Evolutionary conservation across 2,888 invertebrate genomes (phyloP), one percentile per base, ranked within the genome.

Genomic region (Drosophila acutilabella): DNA sequence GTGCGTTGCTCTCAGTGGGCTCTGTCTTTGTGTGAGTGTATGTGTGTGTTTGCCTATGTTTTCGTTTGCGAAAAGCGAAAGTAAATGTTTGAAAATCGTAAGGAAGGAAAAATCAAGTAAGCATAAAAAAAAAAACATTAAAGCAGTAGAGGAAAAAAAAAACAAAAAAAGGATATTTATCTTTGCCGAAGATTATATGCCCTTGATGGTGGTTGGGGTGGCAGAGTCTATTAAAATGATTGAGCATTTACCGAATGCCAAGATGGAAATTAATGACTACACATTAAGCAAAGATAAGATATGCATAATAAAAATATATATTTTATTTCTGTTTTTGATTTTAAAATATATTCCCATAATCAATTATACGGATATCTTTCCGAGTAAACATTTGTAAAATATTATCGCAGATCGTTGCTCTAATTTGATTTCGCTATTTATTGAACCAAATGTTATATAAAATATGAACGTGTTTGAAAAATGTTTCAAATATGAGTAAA

Each of bases 21-120:
- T 30, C 30, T 30, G 30, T 30, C 30, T 69, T 38, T 74, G 44
- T 56, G 38, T 62, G 18, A 56, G 20, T 69, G 36, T 59, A 54
- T 50, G 20, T 57, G 44, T 71, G 62, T 76, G 83, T 79, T 81
- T 84, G 88, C 61, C 82, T 78, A 78, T 75, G 80, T 87, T 88
- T 80, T 74, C 80, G 65, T 82, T 80, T 74, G 86, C 80, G 66
- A 88, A 88, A 85, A 88, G 86, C 83, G 88, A 88, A 85, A 85
- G 85, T 85, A 88, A 85, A 88, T 83, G 88, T 85, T 86, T 86
- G 87, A 85, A 88, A 88, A 88, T 88, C 87, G 81, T 78, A 86
- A 84, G 88, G 81, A 87, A 84, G 85, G 75, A 83, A 84, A 83
- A 83, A 83, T 83, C 83, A 83, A 83, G 79, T 81, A 87, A 87